These are phyloP conservation scores for Tortricodes alternella DNA, from an alignment of 2,888 invertebrate species.

Conservation along the genomic window DNA sequence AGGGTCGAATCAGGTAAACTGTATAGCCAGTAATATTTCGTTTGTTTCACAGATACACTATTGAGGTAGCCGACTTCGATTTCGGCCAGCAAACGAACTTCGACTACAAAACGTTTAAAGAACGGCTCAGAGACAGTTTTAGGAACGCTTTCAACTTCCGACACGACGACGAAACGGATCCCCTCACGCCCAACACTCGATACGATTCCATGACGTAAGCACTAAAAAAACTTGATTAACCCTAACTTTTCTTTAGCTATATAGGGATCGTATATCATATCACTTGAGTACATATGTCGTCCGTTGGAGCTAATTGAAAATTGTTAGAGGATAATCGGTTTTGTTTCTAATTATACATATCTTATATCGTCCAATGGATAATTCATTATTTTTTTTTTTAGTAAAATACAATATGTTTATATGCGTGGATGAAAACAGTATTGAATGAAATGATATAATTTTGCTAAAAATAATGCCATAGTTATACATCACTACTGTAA, in stretches of 20 bases:
- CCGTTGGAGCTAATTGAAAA: slow-evolving; percentile 1
- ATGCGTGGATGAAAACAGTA: too few species aligned
- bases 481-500: too few species aligned
- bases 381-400: too few species aligned
- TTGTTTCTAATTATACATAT: too few species aligned
- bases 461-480: too few species aligned
- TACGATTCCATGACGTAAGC: slow-evolving; percentile 83
- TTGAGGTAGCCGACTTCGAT: slow-evolving; percentile 96
- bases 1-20: neutral
- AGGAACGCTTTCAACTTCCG: slow-evolving; percentile 67
- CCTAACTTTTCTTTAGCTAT: neutral
- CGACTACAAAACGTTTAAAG: slow-evolving; percentile 94
- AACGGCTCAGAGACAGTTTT: slow-evolving; percentile 91
- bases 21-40: neutral
- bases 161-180: slow-evolving; percentile 63
- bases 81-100: slow-evolving; percentile 92
- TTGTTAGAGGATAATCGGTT: too few species aligned
- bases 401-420: too few species aligned
- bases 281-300: slow-evolving; percentile 4
- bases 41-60: slow-evolving; percentile 83
- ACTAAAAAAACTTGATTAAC: neutral
- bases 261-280: slow-evolving; percentile 2
- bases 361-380: too few species aligned
- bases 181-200: slow-evolving; percentile 67
- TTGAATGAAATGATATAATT: too few species aligned